phyloP scores from a whole-genome alignment of 2,797 vertebrate genomes.

The Tapera naevia region DNA sequence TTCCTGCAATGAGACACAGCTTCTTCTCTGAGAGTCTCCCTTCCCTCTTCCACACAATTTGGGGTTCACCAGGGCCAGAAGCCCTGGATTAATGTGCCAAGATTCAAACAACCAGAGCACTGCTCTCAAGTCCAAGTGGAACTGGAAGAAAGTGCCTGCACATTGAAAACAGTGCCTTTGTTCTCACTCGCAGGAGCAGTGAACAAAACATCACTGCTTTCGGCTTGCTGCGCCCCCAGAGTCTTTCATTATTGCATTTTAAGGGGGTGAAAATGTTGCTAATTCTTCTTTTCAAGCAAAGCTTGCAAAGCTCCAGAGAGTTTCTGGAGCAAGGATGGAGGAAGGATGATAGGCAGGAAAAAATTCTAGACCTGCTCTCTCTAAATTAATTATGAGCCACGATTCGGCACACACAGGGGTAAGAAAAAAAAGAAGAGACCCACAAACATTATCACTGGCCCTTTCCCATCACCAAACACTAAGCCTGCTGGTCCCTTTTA shows the following conservation, averaged over 20 bases:
- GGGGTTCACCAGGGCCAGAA: not conserved
- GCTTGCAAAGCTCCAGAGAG: not conserved
- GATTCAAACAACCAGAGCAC: not conserved
- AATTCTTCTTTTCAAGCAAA: conserved; percentile 33
- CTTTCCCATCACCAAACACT: conserved; percentile 53
- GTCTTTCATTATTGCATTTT: conserved; percentile 34
- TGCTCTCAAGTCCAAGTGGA: not conserved
- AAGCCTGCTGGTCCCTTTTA: not conserved
- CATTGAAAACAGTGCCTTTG: conserved; percentile 31
- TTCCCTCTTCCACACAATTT: not conserved
- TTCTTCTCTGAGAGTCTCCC: not conserved
- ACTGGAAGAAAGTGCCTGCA: not conserved
- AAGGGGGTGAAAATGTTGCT: conserved; percentile 33
- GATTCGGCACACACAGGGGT: conserved; percentile 24
- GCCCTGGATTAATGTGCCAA: not conserved
- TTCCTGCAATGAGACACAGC: not conserved
- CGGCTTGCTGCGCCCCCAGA: not conserved
- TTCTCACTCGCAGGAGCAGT: not conserved
- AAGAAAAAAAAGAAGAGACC: not conserved
- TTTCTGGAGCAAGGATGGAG: not conserved
- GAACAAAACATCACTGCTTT: conserved; percentile 36
- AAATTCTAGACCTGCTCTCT: not conserved
- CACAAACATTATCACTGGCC: not conserved
- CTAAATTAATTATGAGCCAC: not conserved
- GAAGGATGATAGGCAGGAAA: conserved; percentile 19